A percentile compares a stretch with the other conserved stretches of the same genome.
phyloP scores from a whole-genome alignment of 2,113 vertebrate genomes.

The Nerophis ophidion region DNA sequence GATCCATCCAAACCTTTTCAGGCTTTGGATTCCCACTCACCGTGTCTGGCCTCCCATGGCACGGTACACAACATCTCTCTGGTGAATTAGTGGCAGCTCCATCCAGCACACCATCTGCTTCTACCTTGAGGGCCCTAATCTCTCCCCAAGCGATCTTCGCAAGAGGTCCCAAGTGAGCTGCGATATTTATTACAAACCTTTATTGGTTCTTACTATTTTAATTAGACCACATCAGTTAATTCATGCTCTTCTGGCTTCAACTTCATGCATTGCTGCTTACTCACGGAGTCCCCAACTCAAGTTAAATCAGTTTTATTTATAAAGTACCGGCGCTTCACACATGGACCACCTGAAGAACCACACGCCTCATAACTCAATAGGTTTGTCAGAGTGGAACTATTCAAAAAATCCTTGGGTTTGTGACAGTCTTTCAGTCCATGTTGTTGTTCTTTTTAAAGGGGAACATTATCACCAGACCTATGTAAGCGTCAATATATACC shows the following conservation, averaged over 20 bases:
- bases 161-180: constrained; percentile 29
- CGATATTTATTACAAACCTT: constrained; percentile 20
- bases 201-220: constrained; percentile 21
- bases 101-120: constrained; percentile 37
- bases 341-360: too few relatives aligned
- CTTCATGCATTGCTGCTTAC: background rate
- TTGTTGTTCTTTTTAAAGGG: too few relatives aligned
- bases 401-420: too few relatives aligned
- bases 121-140: constrained; percentile 39
- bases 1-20: constrained; percentile 19
- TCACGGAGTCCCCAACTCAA: too few relatives aligned
- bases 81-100: constrained; percentile 33
- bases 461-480: too few relatives aligned
- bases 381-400: too few relatives aligned
- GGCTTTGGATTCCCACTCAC: constrained; percentile 33
- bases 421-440: too few relatives aligned
- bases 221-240: constrained; percentile 3
- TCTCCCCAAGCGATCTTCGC: constrained; percentile 38
- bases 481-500: too few relatives aligned
- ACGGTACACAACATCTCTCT: constrained; percentile 14
- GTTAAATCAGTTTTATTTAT: too few relatives aligned
- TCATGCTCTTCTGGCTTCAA: constrained; percentile 1
- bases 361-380: too few relatives aligned
- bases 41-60: constrained; percentile 26
- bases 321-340: too few relatives aligned